Conservation (phyloP, 2,113 vertebrate genomes). For the Anser brachyrhynchus region DNA sequence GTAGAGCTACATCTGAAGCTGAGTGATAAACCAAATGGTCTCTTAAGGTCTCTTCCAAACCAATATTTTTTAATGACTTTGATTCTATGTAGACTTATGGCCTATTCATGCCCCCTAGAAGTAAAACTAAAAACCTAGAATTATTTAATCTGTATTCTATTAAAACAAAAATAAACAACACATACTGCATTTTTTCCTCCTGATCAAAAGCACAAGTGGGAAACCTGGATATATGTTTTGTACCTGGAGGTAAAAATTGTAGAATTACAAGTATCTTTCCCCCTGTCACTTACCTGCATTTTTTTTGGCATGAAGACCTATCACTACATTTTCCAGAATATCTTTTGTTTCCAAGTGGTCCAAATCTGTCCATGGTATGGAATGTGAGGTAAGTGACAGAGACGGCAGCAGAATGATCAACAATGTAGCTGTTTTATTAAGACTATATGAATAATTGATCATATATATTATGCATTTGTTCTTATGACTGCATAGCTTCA, state of each 20-base stretch:
- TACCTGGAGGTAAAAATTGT: not conserved
- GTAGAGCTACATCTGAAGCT: not conserved
- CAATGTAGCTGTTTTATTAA: not conserved
- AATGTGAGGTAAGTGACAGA: not conserved
- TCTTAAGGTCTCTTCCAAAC: not conserved
- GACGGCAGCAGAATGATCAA: not conserved
- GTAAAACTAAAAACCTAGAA: not conserved
- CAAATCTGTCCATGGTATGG: not conserved
- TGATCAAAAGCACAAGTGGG: not conserved
- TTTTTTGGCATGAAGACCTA: not conserved
- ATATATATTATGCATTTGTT: not conserved
- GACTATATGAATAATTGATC: not conserved
- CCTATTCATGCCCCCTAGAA: not conserved
- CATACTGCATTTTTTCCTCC: not conserved
- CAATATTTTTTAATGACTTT: not conserved
- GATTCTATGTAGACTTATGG: not conserved
- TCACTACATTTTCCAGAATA: not conserved
- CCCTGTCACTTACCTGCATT: not conserved
- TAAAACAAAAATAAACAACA: not conserved
- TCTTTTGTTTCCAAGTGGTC: not conserved
- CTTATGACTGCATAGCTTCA: not conserved
- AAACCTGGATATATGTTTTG: not conserved
- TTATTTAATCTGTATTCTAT: not conserved
- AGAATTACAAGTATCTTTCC: not conserved
- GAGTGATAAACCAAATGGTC: not conserved